Conservation (phyloP, 30 jellyfish, hydroid and myxozoan genomes). For the Cassiopea andromeda region DNA sequence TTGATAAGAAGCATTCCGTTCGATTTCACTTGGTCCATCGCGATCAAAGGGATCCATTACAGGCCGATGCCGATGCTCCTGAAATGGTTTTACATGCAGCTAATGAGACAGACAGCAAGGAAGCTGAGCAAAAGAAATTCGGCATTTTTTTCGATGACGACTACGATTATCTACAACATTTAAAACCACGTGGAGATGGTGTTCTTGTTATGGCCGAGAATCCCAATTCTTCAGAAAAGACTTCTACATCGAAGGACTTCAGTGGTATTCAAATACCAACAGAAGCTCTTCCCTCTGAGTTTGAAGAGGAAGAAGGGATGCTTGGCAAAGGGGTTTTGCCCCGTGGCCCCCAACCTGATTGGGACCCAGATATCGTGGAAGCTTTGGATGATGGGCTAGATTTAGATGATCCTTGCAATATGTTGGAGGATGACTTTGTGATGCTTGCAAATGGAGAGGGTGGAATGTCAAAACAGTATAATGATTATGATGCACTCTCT, state of each 20-base stretch:
- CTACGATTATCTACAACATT: conserved; percentile 91
- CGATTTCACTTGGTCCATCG: conserved; percentile 84
- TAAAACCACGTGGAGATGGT: conserved; percentile 86
- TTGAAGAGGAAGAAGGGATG: conserved; percentile 89
- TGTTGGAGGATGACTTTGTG: conserved; percentile 87
- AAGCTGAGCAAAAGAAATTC: conserved; percentile 58
- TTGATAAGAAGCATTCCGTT: conserved; percentile 82
- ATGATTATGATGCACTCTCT: conserved; percentile 12
- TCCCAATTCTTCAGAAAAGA: conserved; percentile 4
- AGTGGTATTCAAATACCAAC: conserved; percentile 80
- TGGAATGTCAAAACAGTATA: neutral
- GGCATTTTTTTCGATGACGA: conserved; percentile 90
- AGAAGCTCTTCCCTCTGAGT: conserved; percentile 81
- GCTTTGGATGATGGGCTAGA: conserved; percentile 93
- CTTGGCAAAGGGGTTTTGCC: conserved; percentile 86
- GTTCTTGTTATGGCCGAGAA: conserved; percentile 77
- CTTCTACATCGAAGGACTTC: conserved; percentile 34
- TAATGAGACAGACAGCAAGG: neutral
- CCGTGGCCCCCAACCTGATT: conserved; percentile 92
- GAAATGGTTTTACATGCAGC: conserved; percentile 75
- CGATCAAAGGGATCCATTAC: conserved; percentile 94
- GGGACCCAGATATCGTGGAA: conserved; percentile 98
- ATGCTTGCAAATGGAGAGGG: conserved; percentile 70
- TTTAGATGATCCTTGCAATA: conserved; percentile 85
- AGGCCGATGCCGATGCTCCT: conserved; percentile 88